These are phyloP conservation scores for Raja brachyura DNA, from an alignment of 2,113 vertebrate species.

Conservation along the genomic window DNA sequence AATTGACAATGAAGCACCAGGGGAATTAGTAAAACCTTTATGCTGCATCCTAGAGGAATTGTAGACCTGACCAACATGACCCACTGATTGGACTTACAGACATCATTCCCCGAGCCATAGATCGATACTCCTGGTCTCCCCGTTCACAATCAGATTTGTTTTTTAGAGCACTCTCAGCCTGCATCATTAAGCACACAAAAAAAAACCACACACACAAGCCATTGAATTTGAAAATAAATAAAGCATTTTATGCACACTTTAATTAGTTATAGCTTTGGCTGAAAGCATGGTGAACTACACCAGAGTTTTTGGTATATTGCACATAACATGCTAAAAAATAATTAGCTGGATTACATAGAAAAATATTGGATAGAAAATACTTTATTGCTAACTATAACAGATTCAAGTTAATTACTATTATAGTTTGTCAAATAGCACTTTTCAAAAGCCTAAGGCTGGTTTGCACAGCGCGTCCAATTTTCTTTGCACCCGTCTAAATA, in stretches of 20 bases:
- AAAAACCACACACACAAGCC: neutral
- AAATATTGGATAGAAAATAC: slow-evolving; percentile 21
- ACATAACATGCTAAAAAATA: slow-evolving; percentile 29
- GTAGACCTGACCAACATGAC: neutral
- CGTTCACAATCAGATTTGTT: neutral
- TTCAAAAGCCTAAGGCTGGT: neutral
- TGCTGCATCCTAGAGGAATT: neutral
- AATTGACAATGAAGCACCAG: neutral
- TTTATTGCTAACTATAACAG: slow-evolving; percentile 18
- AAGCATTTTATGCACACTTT: slow-evolving; percentile 10
- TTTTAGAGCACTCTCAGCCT: neutral
- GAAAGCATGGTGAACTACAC: slow-evolving; percentile 3
- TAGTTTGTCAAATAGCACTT: slow-evolving; percentile 4
- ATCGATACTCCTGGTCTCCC: neutral
- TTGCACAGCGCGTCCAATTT: neutral
- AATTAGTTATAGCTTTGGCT: neutral
- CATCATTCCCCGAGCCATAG: too few species aligned
- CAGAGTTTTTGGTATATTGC: slow-evolving; percentile 7
- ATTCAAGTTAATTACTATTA: slow-evolving; percentile 15
- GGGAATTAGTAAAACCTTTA: neutral
- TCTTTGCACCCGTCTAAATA: neutral
- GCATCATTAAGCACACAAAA: neutral
- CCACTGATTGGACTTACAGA: neutral
- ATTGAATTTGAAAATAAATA: slow-evolving; percentile 21
- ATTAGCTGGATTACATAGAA: slow-evolving; percentile 16